phyloP scores from a whole-genome alignment of 1,140 invertebrate species.

The Archivesica marissinica region DNA sequence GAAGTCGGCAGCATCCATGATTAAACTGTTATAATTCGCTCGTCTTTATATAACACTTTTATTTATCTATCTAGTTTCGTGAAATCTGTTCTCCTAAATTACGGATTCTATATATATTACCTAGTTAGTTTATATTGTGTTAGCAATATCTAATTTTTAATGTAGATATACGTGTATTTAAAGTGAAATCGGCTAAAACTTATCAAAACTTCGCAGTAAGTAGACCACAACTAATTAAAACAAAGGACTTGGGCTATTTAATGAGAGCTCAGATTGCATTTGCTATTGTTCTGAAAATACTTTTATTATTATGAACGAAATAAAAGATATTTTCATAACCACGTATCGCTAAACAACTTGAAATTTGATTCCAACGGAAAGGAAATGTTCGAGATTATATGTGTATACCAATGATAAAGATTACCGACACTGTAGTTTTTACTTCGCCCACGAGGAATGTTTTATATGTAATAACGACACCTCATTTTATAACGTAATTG shows the following conservation, averaged over 20 bases:
- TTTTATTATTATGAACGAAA: too few relatives aligned
- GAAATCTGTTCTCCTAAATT: too few relatives aligned
- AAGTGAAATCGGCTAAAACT: not conserved
- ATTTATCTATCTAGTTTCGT: not conserved
- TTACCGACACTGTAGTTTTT: too few relatives aligned
- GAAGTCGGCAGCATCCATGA: not conserved
- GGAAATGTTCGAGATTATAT: too few relatives aligned
- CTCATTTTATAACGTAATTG: too few relatives aligned
- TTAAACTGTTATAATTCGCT: too few relatives aligned
- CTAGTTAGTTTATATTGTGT: not conserved
- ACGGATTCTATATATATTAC: too few relatives aligned
- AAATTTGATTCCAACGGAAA: slow-evolving; percentile 19
- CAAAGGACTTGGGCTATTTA: not conserved
- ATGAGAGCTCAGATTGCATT: not conserved
- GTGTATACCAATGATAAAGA: too few relatives aligned
- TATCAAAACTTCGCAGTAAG: not conserved
- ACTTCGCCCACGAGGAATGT: too few relatives aligned
- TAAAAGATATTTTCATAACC: not conserved
- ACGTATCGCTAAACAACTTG: not conserved
- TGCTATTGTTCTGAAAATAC: slow-evolving; percentile 6
- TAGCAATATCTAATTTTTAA: not conserved
- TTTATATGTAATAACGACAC: too few relatives aligned
- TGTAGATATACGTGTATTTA: not conserved
- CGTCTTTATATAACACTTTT: not conserved
- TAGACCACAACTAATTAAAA: not conserved